Percentiles rank a stretch among this genome's conserved stretches.
Conservation (phyloP, 2,113 vertebrate species). For the Propithecus coquereli region DNA sequence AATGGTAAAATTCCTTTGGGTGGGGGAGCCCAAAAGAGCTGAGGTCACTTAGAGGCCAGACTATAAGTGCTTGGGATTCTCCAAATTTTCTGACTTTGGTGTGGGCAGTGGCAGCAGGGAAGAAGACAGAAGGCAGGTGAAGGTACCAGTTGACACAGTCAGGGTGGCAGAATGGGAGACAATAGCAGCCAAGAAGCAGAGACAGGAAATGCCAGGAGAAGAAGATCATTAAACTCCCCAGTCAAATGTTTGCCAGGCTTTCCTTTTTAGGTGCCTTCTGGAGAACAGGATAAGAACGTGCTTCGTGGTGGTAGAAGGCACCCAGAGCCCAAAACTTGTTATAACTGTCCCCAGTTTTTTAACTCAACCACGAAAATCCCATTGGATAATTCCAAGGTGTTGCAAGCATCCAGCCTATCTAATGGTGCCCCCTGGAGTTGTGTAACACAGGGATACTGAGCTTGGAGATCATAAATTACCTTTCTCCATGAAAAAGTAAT, state of each 20-base stretch:
- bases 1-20: conserved; percentile 18
- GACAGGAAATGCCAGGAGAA: neutral
- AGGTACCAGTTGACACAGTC: neutral
- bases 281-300: neutral
- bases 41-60: neutral
- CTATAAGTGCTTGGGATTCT: neutral
- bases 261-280: neutral
- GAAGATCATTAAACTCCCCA: neutral
- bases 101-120: neutral
- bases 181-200: neutral
- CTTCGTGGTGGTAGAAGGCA: neutral
- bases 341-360: neutral
- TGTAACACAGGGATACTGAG: neutral
- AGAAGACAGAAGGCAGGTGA: neutral
- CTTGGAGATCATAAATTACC: neutral
- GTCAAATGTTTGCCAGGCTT: neutral
- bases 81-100: neutral
- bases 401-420: neutral
- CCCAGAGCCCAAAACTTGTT: neutral
- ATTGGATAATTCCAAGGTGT: neutral
- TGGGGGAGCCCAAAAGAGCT: neutral
- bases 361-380: neutral
- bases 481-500: neutral
- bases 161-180: neutral
- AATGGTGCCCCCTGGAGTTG: neutral